Conservation (phyloP, 2,113 vertebrate species). For the Siniperca chuatsi region DNA sequence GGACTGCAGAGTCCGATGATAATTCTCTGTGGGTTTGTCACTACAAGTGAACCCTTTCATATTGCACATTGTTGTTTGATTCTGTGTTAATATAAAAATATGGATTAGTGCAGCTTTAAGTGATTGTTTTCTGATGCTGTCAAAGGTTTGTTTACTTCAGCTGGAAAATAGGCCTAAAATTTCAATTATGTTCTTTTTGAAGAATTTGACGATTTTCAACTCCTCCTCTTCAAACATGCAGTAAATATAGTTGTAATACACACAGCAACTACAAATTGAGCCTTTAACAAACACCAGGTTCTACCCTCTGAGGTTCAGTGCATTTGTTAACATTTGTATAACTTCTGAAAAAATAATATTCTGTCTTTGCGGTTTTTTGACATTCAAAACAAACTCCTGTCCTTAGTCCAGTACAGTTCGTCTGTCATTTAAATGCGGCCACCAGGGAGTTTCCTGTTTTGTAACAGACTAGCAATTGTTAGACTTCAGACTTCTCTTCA, state of each 20-base stretch:
- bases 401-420: background rate
- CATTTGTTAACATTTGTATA: background rate
- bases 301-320: background rate
- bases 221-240: background rate
- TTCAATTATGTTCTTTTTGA: too few relatives aligned
- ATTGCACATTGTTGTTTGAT: background rate
- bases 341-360: background rate
- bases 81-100: background rate
- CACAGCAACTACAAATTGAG: background rate
- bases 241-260: background rate
- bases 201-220: too few relatives aligned
- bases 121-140: background rate
- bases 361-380: background rate
- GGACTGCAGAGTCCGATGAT: too few relatives aligned
- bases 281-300: slow-evolving; percentile 6
- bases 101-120: background rate
- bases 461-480: background rate
- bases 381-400: background rate
- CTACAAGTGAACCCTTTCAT: background rate
- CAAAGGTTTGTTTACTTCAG: background rate
- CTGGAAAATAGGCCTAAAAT: background rate
- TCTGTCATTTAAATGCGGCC: background rate
- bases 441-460: slow-evolving; percentile 47
- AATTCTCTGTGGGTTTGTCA: too few relatives aligned
- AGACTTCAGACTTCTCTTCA: slow-evolving; percentile 16